A percentile compares a stretch with the other conserved stretches of the same genome.
These are phyloP conservation scores for Hylyphantes graminicola DNA, from an alignment of 1,140 invertebrate genomes.

Conservation along the genomic window DNA sequence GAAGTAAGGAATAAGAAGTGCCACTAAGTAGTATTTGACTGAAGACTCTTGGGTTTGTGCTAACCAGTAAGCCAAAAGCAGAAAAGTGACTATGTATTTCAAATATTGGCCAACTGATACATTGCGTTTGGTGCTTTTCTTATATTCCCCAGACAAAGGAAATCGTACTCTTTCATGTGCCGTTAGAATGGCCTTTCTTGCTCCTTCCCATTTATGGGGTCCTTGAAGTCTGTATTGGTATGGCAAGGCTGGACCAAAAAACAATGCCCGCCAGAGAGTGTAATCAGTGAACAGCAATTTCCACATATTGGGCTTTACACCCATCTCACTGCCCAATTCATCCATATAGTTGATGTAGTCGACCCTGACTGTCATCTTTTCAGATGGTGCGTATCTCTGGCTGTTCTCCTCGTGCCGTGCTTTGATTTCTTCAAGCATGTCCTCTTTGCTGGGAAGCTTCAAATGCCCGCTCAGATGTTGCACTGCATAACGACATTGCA, in stretches of 20 bases:
- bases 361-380: slow-evolving; percentile 68
- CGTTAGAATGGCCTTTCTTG: slow-evolving; percentile 64
- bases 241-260: slow-evolving; percentile 68
- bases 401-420: slow-evolving; percentile 61
- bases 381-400: slow-evolving; percentile 63
- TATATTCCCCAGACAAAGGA: slow-evolving; percentile 10
- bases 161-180: slow-evolving; percentile 53
- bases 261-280: slow-evolving; percentile 64
- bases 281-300: slow-evolving; percentile 66
- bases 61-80: slow-evolving; percentile 43
- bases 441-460: slow-evolving; percentile 62
- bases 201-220: slow-evolving; percentile 68
- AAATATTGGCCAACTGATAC: not conserved
- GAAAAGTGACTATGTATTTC: slow-evolving; percentile 22
- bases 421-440: slow-evolving; percentile 68
- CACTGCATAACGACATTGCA: slow-evolving; percentile 64
- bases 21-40: slow-evolving; percentile 36
- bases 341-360: slow-evolving; percentile 69
- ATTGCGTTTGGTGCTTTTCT: not conserved
- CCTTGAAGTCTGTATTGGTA: slow-evolving; percentile 71
- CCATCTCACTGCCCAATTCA: slow-evolving; percentile 68
- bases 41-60: slow-evolving; percentile 8
- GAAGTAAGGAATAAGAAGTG: slow-evolving; percentile 32
- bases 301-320: slow-evolving; percentile 68
- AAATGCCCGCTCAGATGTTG: slow-evolving; percentile 55